These are phyloP conservation scores for Syncerus caffer DNA, from an alignment of 2,797 vertebrate genomes.

Conservation along the genomic window DNA sequence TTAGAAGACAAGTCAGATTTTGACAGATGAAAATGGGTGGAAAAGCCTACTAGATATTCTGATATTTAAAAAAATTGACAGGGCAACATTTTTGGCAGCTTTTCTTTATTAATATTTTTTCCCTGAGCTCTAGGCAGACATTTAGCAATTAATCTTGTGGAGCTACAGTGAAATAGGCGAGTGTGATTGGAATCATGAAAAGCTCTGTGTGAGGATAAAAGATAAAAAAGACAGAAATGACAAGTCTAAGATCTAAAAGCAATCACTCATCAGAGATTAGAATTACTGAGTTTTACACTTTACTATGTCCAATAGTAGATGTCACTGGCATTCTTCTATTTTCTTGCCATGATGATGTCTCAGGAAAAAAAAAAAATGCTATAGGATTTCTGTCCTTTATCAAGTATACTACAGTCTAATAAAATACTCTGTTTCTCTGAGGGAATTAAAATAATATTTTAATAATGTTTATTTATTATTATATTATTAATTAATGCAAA, in stretches of 20 bases:
- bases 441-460: not conserved
- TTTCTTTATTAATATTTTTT: not conserved
- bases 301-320: not conserved
- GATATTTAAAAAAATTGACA: constrained; percentile 30
- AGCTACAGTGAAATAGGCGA: not conserved
- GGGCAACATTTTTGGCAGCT: constrained; percentile 7
- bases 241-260: not conserved
- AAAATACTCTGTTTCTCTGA: not conserved
- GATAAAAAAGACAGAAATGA: constrained; percentile 13
- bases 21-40: constrained; percentile 36
- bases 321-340: not conserved
- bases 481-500: not conserved
- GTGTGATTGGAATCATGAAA: constrained; percentile 31
- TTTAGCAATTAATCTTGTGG: constrained; percentile 45
- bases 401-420: not conserved
- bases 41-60: not conserved
- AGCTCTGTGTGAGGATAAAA: not conserved
- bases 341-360: not conserved
- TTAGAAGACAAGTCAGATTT: not conserved
- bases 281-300: not conserved
- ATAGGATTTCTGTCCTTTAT: not conserved
- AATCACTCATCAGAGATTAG: not conserved
- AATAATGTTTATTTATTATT: not conserved
- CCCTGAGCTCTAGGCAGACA: not conserved
- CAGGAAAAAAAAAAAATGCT: not conserved